These are phyloP conservation scores for Neomorphus geoffroyi DNA, from an alignment of 2,797 vertebrate genomes.

Conservation along the genomic window DNA sequence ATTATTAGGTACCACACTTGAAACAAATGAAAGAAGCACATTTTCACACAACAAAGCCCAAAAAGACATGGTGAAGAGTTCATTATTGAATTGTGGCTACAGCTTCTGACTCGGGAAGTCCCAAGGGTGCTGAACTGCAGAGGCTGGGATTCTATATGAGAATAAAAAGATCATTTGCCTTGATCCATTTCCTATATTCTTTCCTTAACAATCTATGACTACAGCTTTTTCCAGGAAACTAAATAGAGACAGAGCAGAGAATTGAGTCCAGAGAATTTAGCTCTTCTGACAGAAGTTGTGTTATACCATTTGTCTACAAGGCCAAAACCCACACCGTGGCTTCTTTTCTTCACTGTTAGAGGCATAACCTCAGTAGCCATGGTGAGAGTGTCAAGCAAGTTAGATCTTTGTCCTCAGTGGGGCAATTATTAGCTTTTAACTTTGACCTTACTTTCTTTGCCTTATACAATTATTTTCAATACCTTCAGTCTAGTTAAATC, in stretches of 20 bases:
- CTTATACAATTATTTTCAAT: neutral
- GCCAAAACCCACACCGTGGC: neutral
- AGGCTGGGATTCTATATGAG: neutral
- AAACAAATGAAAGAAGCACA: neutral
- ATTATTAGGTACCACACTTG: neutral
- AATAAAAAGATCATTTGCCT: neutral
- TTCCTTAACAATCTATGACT: neutral
- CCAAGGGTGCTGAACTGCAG: neutral
- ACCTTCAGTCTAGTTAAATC: neutral
- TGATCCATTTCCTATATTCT: neutral
- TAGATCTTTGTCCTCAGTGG: neutral
- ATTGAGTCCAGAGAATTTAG: neutral
- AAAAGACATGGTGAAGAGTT: neutral
- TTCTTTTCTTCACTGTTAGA: neutral
- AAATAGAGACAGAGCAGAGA: neutral
- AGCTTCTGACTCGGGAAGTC: neutral
- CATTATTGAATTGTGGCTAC: neutral
- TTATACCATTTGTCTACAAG: neutral
- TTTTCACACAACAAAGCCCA: neutral
- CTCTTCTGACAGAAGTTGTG: neutral
- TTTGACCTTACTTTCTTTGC: neutral
- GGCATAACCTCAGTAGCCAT: neutral
- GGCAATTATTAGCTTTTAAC: neutral
- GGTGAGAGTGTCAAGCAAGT: neutral
- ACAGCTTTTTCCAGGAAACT: neutral